Evolutionary conservation across 1,140 invertebrate genomes (phyloP), one percentile per base, ranked within the genome.

Genomic region (Platorchestia sp.): DNA sequence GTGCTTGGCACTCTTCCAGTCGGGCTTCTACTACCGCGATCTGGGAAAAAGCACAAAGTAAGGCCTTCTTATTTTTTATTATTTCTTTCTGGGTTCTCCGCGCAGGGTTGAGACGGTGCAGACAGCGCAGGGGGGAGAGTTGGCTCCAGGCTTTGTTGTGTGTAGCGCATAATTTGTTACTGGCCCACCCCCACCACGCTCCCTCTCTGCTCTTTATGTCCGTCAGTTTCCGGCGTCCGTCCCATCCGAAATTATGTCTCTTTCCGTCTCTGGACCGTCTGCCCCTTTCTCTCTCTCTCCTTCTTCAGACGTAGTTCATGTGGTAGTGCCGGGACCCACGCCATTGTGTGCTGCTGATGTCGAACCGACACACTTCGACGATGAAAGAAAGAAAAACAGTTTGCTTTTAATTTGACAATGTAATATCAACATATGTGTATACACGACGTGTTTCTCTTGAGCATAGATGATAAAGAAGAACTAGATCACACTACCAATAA

Each of bases 271-370:
- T 43, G 47, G 86, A 86, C 95, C 51, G 40, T 95, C 59, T 86
- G 45, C 41, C 95, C 51, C 95, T 44, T 45, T 90, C 86, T 95
- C 75, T 95, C 41, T 44, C n/a, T 90, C 95, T 75, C 86, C 42
- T 87, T 95, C 75, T 89, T 95, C 19, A n/a, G n/a, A n/a, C n/a
- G n/a, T n/a, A n/a, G n/a, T 44, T 59, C 47, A 7, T 36, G 44
- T 95, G 27, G 42, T 86, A 44, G 16, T 75, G 10, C 40, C 51
- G 51, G 86, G 14, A 6, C 89, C 16, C 3, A 22, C 27, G 7
- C 36, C n/a, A n/a, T 14, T 75, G 14, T 75, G 59, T 75, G 27
- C 36, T 36, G 47, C 19, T 10, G 47, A 19, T 51, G 47, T 10
- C n/a, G 47, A 19, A 51, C 47, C 47, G 6, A 51, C 47, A 51